Conservation (phyloP, 2,888 invertebrate species). For the Cenopis cana region DNA sequence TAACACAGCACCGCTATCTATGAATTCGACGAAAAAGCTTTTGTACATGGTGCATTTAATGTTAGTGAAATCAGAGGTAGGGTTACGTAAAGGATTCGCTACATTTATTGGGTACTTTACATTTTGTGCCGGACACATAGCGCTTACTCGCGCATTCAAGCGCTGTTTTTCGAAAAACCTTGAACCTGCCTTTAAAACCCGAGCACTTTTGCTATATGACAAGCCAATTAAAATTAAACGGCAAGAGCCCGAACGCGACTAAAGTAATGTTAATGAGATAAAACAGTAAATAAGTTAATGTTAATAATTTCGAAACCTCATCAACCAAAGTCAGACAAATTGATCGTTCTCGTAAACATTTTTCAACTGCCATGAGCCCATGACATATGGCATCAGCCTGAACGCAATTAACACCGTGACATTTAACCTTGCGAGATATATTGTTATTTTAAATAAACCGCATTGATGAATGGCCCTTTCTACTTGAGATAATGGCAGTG, state of each 20-base stretch:
- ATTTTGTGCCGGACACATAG: background rate
- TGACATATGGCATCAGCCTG: constrained; percentile 53
- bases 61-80: too few relatives aligned
- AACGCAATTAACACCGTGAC: constrained; percentile 54
- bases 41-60: too few relatives aligned
- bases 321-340: constrained; percentile 55
- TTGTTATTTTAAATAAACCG: constrained; percentile 65
- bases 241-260: background rate
- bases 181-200: background rate
- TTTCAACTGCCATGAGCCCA: constrained; percentile 49
- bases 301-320: constrained; percentile 26
- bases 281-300: constrained; percentile 5
- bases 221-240: background rate
- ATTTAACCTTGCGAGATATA: constrained; percentile 59
- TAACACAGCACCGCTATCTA: too few relatives aligned
- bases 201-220: background rate
- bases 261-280: constrained; percentile 10
- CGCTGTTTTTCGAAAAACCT: background rate
- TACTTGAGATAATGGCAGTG: constrained; percentile 49
- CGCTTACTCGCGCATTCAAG: background rate
- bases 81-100: too few relatives aligned
- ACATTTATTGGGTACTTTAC: too few relatives aligned
- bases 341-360: constrained; percentile 49
- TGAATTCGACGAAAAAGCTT: too few relatives aligned
- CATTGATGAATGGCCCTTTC: constrained; percentile 61